Evolutionary conservation across 2,888 invertebrate genomes (phyloP), one percentile per base, ranked within the genome.

Genomic region (Luperina nickerlii): DNA sequence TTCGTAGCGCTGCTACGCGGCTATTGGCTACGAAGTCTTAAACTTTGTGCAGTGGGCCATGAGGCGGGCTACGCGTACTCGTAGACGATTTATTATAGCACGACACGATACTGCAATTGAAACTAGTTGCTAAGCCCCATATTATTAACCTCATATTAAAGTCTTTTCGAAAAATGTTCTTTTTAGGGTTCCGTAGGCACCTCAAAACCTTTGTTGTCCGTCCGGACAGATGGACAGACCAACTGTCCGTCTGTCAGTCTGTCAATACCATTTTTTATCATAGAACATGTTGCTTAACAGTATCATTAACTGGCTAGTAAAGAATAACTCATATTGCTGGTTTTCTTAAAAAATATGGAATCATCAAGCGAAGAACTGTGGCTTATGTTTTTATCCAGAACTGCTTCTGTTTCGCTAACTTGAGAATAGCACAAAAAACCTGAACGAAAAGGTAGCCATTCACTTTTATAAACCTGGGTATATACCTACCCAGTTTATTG

Each of bases 1-100:
- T 69, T 69, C 66, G 73, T 79, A 66, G 67, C 68, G 42, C 27
- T 51, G 13, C 48, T 57, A 74, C 62, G 81, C 62, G 20, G 42
- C 27, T 32, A 67, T 20, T 68, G 0, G 62, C 62, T 81, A 79
- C 67, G 80, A 79, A 60, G 2, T 32, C 51, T 18, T 4, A 15
- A 66, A 51, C 18, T n/a, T 66, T 45, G 42, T 32, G 51, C 18
- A 51, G 42, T 27, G 24, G 1, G 3, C 8, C 57, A n/a, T 48
- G 11, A 57, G 8, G 0, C 2, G 38, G 8, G 20, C 78, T 68
- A 69, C 78, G 78, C 27, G 24, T 18, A 51, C 0, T 42, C 48
- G 48, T 69, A 62, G 78, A 18, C 48, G 27, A 68, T 63, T 51
- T 20, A 76, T 60, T 62, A 7, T 38, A 62, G 20, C 38, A 48